phyloP scores from a whole-genome alignment of 2,113 vertebrate genomes.

The Scopus umbretta region DNA sequence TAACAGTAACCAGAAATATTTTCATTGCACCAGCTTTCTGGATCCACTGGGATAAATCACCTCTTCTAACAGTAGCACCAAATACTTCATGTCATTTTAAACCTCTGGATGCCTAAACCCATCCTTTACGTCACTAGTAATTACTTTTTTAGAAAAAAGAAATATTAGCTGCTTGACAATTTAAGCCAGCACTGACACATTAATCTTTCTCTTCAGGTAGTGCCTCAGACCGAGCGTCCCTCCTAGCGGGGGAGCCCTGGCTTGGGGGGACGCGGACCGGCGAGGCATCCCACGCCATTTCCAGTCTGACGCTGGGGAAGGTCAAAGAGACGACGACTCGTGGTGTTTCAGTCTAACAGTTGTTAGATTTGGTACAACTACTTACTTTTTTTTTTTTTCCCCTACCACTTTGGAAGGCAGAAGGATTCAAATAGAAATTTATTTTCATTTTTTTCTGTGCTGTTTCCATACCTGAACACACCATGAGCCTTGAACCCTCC shows the following conservation, averaged over 20 bases:
- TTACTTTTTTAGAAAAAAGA: slow-evolving; percentile 51
- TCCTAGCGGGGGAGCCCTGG: neutral
- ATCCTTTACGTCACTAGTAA: slow-evolving; percentile 57
- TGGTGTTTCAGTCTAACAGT: neutral
- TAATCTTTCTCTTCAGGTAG: slow-evolving; percentile 34
- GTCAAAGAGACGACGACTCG: neutral
- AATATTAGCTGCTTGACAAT: slow-evolving; percentile 42
- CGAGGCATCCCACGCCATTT: neutral
- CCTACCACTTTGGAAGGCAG: neutral
- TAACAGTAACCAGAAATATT: slow-evolving; percentile 18
- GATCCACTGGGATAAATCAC: slow-evolving; percentile 47
- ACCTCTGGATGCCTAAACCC: slow-evolving; percentile 25
- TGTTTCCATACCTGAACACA: neutral
- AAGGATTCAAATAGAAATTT: neutral
- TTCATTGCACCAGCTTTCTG: slow-evolving; percentile 5
- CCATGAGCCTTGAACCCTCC: neutral
- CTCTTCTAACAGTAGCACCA: slow-evolving; percentile 33
- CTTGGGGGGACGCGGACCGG: neutral
- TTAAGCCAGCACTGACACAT: slow-evolving; percentile 50
- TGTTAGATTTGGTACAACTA: neutral
- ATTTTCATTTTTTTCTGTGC: neutral
- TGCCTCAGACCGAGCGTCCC: neutral
- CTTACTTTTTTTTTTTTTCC: neutral
- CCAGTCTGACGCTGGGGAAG: neutral
- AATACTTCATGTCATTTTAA: slow-evolving; percentile 65